phyloP scores from a whole-genome alignment of 2,797 vertebrate genomes.

The Tiaroga cobitis region DNA sequence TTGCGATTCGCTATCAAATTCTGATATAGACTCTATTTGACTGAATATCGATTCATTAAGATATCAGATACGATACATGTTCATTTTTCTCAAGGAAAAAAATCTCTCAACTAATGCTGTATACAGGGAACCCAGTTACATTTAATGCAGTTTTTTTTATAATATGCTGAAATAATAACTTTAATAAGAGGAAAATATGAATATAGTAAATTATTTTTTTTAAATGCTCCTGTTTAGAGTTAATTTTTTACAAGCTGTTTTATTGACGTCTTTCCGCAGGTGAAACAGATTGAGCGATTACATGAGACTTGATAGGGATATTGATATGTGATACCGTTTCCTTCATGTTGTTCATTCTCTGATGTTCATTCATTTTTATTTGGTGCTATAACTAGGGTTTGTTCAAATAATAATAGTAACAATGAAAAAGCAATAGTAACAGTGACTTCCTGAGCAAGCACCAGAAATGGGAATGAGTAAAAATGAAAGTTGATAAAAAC shows the following conservation, averaged over 20 bases:
- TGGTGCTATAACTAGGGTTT: neutral
- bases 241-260: neutral
- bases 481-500: slow-evolving; percentile 15
- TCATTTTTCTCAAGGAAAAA: neutral
- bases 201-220: no score
- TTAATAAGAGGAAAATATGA: neutral
- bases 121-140: neutral
- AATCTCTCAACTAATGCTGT: neutral
- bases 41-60: neutral
- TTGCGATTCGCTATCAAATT: neutral
- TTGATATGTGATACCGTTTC: neutral
- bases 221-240: no score
- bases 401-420: neutral
- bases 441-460: neutral
- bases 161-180: neutral
- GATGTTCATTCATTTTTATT: neutral
- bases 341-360: neutral
- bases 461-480: slow-evolving; percentile 3
- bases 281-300: neutral
- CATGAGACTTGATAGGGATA: neutral
- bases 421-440: neutral
- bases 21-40: neutral
- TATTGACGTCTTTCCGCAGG: neutral
- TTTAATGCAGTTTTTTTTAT: neutral
- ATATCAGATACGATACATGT: neutral